Conservation (phyloP, 2,888 invertebrate genomes). For the Drosophila pegasa region DNA sequence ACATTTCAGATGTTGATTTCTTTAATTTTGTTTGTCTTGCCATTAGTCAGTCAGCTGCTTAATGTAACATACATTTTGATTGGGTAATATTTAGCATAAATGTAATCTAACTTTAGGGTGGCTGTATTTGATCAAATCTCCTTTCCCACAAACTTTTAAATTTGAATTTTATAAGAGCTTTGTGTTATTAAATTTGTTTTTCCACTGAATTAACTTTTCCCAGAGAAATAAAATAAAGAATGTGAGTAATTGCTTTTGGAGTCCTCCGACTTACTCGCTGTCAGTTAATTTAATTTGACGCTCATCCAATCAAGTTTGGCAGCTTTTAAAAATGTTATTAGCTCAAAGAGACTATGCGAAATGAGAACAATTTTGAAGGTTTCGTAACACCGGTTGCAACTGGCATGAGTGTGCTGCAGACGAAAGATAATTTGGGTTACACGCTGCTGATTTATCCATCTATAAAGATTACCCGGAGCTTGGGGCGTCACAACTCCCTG, state of each 20-base stretch:
- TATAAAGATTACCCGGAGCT: background rate
- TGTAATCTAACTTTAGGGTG: background rate
- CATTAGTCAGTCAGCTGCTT: background rate
- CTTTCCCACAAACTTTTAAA: background rate
- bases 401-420: background rate
- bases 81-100: too few relatives aligned
- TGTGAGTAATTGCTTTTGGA: background rate
- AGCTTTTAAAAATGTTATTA: background rate
- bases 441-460: slow-evolving; percentile 6
- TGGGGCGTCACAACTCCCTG: background rate
- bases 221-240: background rate
- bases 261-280: background rate
- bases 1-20: background rate
- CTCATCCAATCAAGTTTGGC: background rate
- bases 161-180: background rate
- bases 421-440: background rate
- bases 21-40: background rate
- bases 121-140: background rate
- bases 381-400: background rate
- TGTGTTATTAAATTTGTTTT: background rate
- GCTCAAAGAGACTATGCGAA: background rate
- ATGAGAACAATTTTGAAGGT: background rate
- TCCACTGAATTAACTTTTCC: background rate
- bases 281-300: background rate
- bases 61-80: too few relatives aligned